phyloP scores from a whole-genome alignment of 2,797 vertebrate species.

The Sebastes oblongus region DNA sequence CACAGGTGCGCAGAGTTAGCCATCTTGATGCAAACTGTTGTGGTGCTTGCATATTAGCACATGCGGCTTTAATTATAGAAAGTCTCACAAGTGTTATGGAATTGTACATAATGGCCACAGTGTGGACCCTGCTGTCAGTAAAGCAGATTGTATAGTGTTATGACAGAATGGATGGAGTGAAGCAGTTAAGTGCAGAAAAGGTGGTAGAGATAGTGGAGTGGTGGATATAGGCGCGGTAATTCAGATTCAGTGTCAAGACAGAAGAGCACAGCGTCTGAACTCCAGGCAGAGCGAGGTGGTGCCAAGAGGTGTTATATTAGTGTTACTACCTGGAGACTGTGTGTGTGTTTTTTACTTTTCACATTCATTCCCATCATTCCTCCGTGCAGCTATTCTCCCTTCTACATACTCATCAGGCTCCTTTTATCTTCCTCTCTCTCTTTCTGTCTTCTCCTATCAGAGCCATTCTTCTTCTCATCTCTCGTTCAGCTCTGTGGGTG shows the following conservation, averaged over 20 bases:
- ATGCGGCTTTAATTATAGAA: background rate
- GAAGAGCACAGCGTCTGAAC: background rate
- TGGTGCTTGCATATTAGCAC: no score
- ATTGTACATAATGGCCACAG: background rate
- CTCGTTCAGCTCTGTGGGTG: constrained; percentile 44
- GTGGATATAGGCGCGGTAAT: background rate
- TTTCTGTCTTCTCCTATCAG: background rate
- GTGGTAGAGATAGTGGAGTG: background rate
- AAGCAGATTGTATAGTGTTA: background rate
- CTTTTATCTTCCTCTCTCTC: background rate
- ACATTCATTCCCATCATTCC: background rate
- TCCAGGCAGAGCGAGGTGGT: background rate
- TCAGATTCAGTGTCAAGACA: constrained; percentile 5
- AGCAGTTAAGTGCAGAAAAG: background rate
- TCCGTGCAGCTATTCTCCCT: background rate
- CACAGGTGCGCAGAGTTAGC: no score
- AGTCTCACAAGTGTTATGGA: background rate
- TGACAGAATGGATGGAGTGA: background rate
- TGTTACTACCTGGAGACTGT: constrained; percentile 33
- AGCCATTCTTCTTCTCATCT: constrained; percentile 8
- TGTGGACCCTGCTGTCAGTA: background rate
- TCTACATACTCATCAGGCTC: background rate
- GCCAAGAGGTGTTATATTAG: constrained; percentile 40
- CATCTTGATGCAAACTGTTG: no score
- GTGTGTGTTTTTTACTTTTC: background rate